A percentile compares a stretch with the other conserved stretches of the same genome.
phyloP scores from a whole-genome alignment of 1,140 invertebrate species.

The Anthonomus grandis region DNA sequence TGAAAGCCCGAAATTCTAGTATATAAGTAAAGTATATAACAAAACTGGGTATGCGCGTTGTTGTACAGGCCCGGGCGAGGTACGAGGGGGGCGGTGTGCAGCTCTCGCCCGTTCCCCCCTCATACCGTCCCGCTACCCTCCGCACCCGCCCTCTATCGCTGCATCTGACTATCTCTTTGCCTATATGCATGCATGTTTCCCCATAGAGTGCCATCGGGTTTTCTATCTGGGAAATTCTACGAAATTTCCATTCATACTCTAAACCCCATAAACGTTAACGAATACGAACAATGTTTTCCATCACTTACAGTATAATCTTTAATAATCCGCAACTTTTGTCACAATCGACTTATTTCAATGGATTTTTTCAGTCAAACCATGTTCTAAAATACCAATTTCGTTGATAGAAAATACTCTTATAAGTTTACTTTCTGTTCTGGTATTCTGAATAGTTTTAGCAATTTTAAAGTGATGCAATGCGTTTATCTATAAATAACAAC shows the following conservation, averaged over 20 bases:
- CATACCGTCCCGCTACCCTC: background rate
- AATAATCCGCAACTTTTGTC: too few relatives aligned
- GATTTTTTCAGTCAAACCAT: too few relatives aligned
- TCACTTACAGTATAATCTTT: too few relatives aligned
- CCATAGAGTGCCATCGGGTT: slow-evolving; percentile 10
- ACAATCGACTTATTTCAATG: too few relatives aligned
- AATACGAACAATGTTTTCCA: too few relatives aligned
- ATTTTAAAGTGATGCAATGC: too few relatives aligned
- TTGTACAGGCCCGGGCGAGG: slow-evolving; percentile 3
- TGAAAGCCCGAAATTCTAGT: slow-evolving; percentile 32
- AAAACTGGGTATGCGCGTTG: slow-evolving; percentile 27
- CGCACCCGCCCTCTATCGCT: slow-evolving; percentile 13
- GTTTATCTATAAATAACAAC: too few relatives aligned
- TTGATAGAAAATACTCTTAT: too few relatives aligned
- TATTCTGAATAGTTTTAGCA: too few relatives aligned
- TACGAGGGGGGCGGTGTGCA: slow-evolving; percentile 2
- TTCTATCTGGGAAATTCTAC: slow-evolving; percentile 13
- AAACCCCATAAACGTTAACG: too few relatives aligned
- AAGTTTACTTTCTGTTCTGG: too few relatives aligned
- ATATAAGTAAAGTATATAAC: slow-evolving; percentile 35
- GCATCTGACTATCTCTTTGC: slow-evolving; percentile 19
- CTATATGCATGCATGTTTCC: slow-evolving; percentile 10
- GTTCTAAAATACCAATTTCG: too few relatives aligned
- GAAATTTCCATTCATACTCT: background rate
- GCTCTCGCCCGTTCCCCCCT: background rate